These are phyloP conservation scores for Hypomesus transpacificus DNA, from an alignment of 2,113 vertebrate species.

Conservation along the genomic window DNA sequence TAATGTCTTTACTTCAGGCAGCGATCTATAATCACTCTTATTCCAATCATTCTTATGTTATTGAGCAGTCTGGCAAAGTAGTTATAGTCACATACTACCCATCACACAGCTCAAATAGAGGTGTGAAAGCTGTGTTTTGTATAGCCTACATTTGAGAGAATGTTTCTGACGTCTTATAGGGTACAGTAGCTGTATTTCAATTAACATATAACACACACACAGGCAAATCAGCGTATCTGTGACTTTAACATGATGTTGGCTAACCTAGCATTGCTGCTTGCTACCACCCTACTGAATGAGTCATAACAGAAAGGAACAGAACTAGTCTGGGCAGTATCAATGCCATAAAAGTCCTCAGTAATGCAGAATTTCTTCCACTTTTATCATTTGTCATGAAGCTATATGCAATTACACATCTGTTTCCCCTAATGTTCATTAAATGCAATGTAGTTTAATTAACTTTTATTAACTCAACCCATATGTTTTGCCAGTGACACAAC, in stretches of 20 bases:
- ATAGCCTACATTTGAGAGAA: no score
- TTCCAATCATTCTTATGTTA: no score
- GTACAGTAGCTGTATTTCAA: no score
- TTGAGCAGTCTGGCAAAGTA: no score
- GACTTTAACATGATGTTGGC: not conserved
- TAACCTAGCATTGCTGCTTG: conserved; percentile 2
- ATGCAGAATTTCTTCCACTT: conserved; percentile 55
- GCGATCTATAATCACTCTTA: no score
- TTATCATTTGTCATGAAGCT: conserved; percentile 33
- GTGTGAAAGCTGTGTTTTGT: no score
- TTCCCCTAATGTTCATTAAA: not conserved
- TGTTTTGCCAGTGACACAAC: no score
- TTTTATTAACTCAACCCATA: not conserved
- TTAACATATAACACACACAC: not conserved
- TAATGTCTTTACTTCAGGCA: no score
- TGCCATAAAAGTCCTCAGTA: conserved; percentile 51
- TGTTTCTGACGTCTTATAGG: no score
- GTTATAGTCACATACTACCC: no score
- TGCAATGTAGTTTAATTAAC: not conserved
- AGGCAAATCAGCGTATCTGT: not conserved
- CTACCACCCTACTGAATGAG: conserved; percentile 28
- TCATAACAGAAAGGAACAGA: conserved; percentile 40
- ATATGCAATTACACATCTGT: conserved; percentile 32
- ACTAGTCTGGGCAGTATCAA: conserved; percentile 60
- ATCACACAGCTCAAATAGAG: no score